Evolutionary conservation across 2,888 invertebrate species (phyloP).

Genomic region (Campoplex nolae): DNA sequence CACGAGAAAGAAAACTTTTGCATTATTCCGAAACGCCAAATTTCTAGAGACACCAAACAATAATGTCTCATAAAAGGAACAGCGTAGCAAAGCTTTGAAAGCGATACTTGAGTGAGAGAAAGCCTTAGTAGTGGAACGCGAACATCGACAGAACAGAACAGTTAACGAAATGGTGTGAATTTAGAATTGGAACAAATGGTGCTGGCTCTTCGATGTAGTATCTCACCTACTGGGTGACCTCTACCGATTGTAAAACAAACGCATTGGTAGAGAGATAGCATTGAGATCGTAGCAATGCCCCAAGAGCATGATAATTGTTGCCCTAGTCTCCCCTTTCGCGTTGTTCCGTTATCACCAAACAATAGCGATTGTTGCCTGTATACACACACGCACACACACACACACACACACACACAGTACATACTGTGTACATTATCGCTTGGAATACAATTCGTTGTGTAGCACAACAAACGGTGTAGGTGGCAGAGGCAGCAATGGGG

Average conservation of each 20-base stretch:
- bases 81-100: not conserved
- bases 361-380: conserved; percentile 28
- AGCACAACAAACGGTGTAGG: conserved; percentile 23
- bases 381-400: conserved; percentile 13
- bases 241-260: conserved; percentile 2
- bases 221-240: not conserved
- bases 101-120: not conserved
- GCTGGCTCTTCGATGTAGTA: not conserved
- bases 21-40: not conserved
- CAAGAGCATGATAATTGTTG: conserved; percentile 45
- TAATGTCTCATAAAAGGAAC: not conserved
- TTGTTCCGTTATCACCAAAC: conserved; percentile 50
- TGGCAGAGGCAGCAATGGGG: conserved; percentile 16
- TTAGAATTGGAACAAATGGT: conserved; percentile 17
- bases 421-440: conserved; percentile 39
- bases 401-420: not conserved
- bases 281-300: conserved; percentile 26
- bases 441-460: conserved; percentile 34
- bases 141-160: not conserved
- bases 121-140: not conserved
- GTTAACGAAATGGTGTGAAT: not conserved
- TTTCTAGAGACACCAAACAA: not conserved
- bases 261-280: conserved; percentile 28
- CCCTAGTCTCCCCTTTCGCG: conserved; percentile 26
- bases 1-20: not conserved